Evolutionary conservation across 2,113 vertebrate genomes (phyloP), one percentile per base, ranked within the genome.

Genomic region (Columbina picui): DNA sequence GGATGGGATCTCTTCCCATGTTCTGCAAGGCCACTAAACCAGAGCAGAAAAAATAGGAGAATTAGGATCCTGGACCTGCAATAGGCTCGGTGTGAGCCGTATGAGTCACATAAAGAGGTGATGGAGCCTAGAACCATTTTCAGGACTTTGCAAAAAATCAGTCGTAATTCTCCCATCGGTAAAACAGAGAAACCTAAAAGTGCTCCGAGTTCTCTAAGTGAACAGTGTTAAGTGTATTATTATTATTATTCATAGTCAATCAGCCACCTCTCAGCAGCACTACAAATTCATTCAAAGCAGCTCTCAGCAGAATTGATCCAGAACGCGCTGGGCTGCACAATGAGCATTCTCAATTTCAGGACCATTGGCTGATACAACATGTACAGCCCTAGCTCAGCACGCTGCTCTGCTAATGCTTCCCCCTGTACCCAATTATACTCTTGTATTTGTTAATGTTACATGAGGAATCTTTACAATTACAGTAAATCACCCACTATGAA

Each of bases 381-480:
- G 34, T 56, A 83, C 63, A 88, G 78, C 38, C 83, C 69, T 6
- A 57, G 69, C 77, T 84, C 87, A 91, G 91, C 79, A 53, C 6
- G 41, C 38, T 52, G 83, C 65, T 74, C 64, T 34, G 67, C 68
- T 93, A 64, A 71, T 53, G 68, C 82, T 79, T 79, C 79, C 86
- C 79, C 61, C 6, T 63, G 47, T 30, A 67, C 61, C 50, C 52
- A 90, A 47, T 79, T 79, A 79, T 21, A 55, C 41, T 38, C 70
- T 75, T 68, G 52, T 59, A 86, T 91, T 92, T 71, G 80, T 80
- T 88, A 80, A 89, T 53, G 59, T 43, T 87, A 49, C 47, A 81
- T 25, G 30, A 84, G 65, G 79, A 88, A 84, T 87, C 78, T 78
- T 93, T 67, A 82, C 80, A 89, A 57, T 89, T 87, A 70, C 34